Percentiles rank a stretch among this genome's conserved stretches.
These are phyloP conservation scores for Coelopa pilipes DNA, from an alignment of 2,888 invertebrate genomes.

Conservation along the genomic window DNA sequence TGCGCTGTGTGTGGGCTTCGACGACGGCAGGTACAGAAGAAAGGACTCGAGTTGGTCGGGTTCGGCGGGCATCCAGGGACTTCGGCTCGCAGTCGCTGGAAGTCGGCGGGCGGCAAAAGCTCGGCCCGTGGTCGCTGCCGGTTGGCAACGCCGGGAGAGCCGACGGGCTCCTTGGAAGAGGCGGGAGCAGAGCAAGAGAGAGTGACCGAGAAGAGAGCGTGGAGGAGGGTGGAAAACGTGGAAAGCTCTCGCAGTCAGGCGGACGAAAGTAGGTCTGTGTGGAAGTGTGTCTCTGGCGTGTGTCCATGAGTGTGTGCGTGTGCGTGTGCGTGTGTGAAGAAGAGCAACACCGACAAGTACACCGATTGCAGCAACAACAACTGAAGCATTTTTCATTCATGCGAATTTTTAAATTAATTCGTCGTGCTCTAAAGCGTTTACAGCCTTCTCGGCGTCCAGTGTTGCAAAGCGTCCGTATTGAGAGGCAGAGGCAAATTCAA, in stretches of 20 bases:
- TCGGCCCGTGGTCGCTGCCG: background rate
- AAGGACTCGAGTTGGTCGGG: conserved; percentile 7
- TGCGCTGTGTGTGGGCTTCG: conserved; percentile 8
- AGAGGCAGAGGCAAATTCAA: too few species aligned
- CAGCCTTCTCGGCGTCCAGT: background rate
- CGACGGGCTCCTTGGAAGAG: too few species aligned
- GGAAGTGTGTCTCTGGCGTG: conserved; percentile 15
- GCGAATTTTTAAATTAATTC: conserved; percentile 54
- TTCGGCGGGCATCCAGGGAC: conserved; percentile 30
- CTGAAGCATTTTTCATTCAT: conserved; percentile 58
- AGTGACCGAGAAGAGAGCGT: background rate
- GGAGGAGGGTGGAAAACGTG: background rate
- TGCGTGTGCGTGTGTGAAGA: too few species aligned
- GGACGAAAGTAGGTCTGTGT: conserved; percentile 26
- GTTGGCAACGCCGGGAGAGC: conserved; percentile 2
- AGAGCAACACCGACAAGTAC: background rate
- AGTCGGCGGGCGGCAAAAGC: background rate
- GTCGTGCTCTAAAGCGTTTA: conserved; percentile 26
- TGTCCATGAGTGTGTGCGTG: conserved; percentile 7
- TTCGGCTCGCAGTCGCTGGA: background rate
- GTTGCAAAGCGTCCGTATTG: background rate
- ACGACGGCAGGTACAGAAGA: conserved; percentile 22
- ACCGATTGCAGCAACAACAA: background rate
- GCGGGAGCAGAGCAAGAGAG: too few species aligned
- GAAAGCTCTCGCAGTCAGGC: too few species aligned